A percentile compares a stretch with the other conserved stretches of the same genome.
These are phyloP conservation scores for Cottus gobio DNA, from an alignment of 2,113 vertebrate genomes.

Conservation along the genomic window DNA sequence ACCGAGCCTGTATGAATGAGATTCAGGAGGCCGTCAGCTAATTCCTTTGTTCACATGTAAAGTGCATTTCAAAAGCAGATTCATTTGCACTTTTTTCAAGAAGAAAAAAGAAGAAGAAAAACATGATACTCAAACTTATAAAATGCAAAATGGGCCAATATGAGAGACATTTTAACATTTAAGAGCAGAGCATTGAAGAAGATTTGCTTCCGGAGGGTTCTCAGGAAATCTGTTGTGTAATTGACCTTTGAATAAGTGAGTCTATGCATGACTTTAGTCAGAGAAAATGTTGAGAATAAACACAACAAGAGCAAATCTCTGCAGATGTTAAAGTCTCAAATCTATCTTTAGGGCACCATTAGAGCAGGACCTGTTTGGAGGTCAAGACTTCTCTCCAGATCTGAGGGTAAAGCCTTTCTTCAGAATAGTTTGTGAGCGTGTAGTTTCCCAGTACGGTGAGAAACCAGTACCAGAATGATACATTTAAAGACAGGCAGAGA, in stretches of 20 bases:
- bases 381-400: background rate
- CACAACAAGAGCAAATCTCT: background rate
- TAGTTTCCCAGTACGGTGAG: too few species aligned
- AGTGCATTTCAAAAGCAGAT: background rate
- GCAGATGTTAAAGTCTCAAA: background rate
- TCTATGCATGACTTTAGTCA: background rate
- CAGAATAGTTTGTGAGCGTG: background rate
- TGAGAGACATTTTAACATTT: constrained; percentile 1
- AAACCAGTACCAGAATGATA: too few species aligned
- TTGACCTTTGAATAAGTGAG: background rate
- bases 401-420: background rate
- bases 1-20: background rate
- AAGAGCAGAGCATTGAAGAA: background rate
- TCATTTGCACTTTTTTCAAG: too few species aligned
- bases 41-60: background rate
- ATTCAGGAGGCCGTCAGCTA: background rate
- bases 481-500: too few species aligned
- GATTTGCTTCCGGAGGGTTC: background rate
- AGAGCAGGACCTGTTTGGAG: background rate
- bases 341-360: background rate
- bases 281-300: background rate
- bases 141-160: background rate
- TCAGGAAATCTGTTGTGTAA: background rate
- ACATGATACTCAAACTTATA: background rate
- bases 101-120: background rate